Conservation (phyloP, 2,888 invertebrate species). For the Phragmatobia fuliginosa region DNA sequence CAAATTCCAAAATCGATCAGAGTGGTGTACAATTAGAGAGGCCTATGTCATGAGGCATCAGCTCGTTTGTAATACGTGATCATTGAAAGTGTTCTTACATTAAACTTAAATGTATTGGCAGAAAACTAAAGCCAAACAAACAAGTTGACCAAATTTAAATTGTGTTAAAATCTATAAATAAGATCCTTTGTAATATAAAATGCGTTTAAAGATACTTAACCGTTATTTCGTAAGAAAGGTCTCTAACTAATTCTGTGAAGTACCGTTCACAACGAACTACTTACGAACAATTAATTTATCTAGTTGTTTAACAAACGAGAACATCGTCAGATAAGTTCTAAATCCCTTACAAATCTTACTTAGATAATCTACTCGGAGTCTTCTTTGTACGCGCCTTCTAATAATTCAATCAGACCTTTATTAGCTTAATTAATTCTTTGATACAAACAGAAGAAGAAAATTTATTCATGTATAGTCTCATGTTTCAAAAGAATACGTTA, state of each 20-base stretch:
- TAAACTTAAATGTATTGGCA: no score
- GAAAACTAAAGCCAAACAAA: no score
- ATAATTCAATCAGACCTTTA: slow-evolving; percentile 38
- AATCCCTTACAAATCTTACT: slow-evolving; percentile 32
- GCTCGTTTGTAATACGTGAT: no score
- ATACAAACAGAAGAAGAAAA: slow-evolving; percentile 20
- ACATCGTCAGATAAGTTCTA: slow-evolving; percentile 19
- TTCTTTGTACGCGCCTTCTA: slow-evolving; percentile 26
- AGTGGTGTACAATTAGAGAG: no score
- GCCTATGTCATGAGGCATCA: no score
- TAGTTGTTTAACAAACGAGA: background rate
- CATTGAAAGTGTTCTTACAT: no score
- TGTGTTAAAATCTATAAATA: background rate
- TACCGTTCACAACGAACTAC: background rate
- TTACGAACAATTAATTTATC: slow-evolving; percentile 8
- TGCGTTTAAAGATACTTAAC: no score
- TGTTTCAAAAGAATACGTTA: slow-evolving; percentile 13
- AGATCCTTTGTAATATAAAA: no score
- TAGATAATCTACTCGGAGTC: slow-evolving; percentile 11
- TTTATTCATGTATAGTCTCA: slow-evolving; percentile 25
- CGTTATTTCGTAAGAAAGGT: background rate
- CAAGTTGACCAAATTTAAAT: no score
- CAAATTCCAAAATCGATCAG: no score
- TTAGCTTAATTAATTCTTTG: slow-evolving; percentile 39
- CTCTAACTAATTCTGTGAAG: background rate